Conservation (phyloP, 64 coral and sea anemone genomes). For the Pocillopora damicornis region DNA sequence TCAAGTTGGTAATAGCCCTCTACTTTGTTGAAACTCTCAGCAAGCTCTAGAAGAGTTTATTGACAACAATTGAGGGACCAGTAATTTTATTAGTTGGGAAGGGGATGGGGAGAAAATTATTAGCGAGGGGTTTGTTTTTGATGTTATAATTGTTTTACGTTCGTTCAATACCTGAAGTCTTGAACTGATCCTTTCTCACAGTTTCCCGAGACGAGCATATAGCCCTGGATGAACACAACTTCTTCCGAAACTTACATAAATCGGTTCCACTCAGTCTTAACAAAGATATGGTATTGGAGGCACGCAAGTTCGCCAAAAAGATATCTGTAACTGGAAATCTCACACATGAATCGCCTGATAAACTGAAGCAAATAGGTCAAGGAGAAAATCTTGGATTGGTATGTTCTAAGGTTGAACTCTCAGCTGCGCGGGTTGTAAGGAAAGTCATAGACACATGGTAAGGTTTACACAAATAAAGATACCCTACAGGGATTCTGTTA, state of each 20-base stretch:
- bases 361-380: slow-evolving; percentile 25
- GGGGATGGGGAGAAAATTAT: too few relatives aligned
- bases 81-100: too few relatives aligned
- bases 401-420: slow-evolving; percentile 28
- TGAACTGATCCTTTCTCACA: background rate
- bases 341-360: slow-evolving; percentile 9
- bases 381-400: slow-evolving; percentile 61
- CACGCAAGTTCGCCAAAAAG: slow-evolving; percentile 48
- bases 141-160: too few relatives aligned
- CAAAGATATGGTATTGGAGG: slow-evolving; percentile 36
- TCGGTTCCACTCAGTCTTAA: slow-evolving; percentile 51
- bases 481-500: too few relatives aligned
- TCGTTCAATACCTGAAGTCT: too few relatives aligned
- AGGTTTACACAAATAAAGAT: background rate
- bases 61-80: too few relatives aligned
- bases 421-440: slow-evolving; percentile 20
- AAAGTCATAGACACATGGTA: background rate
- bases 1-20: too few relatives aligned
- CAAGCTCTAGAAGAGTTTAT: too few relatives aligned
- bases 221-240: slow-evolving; percentile 54
- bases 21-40: too few relatives aligned
- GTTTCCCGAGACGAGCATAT: slow-evolving; percentile 38
- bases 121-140: too few relatives aligned
- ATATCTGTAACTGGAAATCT: slow-evolving; percentile 35
- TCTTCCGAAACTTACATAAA: slow-evolving; percentile 55